Percentiles rank a stretch among this genome's conserved stretches.
Conservation (phyloP, 2,888 invertebrate species). For the Dastarcus helophoroides region DNA sequence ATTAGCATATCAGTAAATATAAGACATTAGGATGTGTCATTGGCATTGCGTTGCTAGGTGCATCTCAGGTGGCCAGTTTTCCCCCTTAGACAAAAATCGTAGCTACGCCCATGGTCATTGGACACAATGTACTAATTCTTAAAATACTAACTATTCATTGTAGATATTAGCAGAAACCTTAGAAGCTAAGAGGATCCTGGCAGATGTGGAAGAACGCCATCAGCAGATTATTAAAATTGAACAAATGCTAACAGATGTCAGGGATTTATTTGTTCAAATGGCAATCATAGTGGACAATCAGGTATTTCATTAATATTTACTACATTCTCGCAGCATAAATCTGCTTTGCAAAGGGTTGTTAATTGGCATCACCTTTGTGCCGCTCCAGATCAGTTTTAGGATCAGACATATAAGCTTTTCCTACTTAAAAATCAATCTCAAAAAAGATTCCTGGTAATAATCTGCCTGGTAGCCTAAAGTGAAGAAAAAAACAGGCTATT, state of each 20-base stretch:
- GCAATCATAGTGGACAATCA: constrained; percentile 68
- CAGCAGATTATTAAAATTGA: constrained; percentile 73
- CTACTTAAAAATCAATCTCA: no score
- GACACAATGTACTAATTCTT: neutral
- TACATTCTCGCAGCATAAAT: no score
- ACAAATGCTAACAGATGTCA: constrained; percentile 62
- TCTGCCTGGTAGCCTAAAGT: no score
- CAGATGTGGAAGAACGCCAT: constrained; percentile 72
- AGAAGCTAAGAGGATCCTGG: constrained; percentile 60
- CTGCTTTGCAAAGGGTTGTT: no score
- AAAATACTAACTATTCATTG: constrained; percentile 11
- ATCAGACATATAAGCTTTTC: no score
- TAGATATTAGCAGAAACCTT: constrained; percentile 72
- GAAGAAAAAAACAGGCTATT: no score
- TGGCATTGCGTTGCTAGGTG: neutral
- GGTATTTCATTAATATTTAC: constrained; percentile 38
- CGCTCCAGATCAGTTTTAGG: no score
- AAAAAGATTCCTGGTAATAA: no score
- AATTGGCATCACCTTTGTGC: no score
- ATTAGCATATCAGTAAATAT: no score
- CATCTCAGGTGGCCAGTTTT: constrained; percentile 1
- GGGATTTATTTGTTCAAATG: constrained; percentile 75
- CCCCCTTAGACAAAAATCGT: no score
- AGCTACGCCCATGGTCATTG: no score
- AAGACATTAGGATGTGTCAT: neutral